Conservation (phyloP, 2,888 invertebrate genomes). For the Drosophila pseudotakahashii region DNA sequence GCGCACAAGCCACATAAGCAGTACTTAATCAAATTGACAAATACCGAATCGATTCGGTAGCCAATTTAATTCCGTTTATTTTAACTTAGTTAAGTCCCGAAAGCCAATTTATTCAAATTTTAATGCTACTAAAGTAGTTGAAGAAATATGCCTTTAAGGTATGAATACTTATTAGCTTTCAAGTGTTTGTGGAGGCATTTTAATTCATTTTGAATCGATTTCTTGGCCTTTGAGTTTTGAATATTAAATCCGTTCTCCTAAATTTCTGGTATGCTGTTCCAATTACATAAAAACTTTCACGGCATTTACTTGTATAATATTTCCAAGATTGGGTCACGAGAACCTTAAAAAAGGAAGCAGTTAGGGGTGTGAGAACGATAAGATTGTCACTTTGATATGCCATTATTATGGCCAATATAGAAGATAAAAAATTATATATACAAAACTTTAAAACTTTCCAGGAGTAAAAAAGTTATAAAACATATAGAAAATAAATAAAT, state of each 20-base stretch:
- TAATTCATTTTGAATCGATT: not conserved
- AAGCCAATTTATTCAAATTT: constrained; percentile 6
- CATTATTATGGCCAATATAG: constrained; percentile 10
- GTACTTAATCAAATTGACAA: constrained; percentile 2
- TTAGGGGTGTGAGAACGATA: constrained; percentile 9
- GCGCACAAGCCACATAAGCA: constrained; percentile 13
- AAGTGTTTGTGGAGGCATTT: not conserved
- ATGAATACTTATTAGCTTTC: constrained; percentile 5
- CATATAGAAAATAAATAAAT: too few species aligned
- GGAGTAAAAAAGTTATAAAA: too few species aligned
- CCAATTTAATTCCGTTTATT: constrained; percentile 2
- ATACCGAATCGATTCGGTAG: not conserved
- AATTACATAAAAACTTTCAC: not conserved
- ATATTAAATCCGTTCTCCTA: not conserved
- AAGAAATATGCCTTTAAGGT: not conserved
- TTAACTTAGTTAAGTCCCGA: constrained; percentile 18
- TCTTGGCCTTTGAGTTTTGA: not conserved
- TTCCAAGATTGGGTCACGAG: not conserved
- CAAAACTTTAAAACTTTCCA: not conserved
- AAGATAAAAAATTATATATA: not conserved
- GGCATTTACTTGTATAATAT: not conserved
- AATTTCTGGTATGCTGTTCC: not conserved
- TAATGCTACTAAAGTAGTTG: not conserved
- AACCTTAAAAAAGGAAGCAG: constrained; percentile 6
- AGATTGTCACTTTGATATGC: constrained; percentile 6